A percentile compares a stretch with the other conserved stretches of the same genome.
phyloP scores from a whole-genome alignment of 2,888 invertebrate genomes.

The Ornithoptera priamus region DNA sequence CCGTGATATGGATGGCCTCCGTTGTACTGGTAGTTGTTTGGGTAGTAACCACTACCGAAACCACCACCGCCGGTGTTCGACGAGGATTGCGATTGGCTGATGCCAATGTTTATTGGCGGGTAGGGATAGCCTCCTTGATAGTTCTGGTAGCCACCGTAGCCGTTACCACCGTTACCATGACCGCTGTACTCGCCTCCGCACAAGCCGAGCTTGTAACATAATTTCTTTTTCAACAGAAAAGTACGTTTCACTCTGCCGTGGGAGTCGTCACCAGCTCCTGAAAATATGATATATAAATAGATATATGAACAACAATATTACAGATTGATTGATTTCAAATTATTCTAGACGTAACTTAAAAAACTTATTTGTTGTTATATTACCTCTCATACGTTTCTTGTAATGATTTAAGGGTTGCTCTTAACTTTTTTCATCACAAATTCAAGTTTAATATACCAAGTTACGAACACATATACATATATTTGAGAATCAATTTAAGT shows the following conservation, averaged over 20 bases:
- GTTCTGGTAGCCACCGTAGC: constrained; percentile 39
- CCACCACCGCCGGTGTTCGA: constrained; percentile 61
- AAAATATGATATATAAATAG: background rate
- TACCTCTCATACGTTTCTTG: no score
- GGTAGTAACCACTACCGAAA: constrained; percentile 50
- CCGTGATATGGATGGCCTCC: constrained; percentile 38
- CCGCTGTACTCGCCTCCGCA: constrained; percentile 42
- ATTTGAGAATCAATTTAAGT: background rate
- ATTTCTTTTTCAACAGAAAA: constrained; percentile 44
- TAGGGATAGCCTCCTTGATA: constrained; percentile 38
- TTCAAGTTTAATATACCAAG: background rate
- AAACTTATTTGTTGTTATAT: no score
- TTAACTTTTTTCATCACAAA: background rate
- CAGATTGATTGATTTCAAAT: background rate
- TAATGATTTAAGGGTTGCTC: no score
- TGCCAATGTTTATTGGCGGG: constrained; percentile 68
- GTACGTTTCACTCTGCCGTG: constrained; percentile 46
- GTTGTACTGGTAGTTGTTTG: constrained; percentile 54
- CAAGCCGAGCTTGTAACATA: constrained; percentile 56
- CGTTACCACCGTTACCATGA: constrained; percentile 28
- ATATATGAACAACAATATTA: background rate
- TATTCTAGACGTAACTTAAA: no score
- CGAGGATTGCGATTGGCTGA: constrained; percentile 71
- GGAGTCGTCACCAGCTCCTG: constrained; percentile 36
- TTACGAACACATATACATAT: background rate